Base-by-base conservation (phyloP, 2,113 vertebrate species). In the Phalacrocorax pelagicus region DNA sequence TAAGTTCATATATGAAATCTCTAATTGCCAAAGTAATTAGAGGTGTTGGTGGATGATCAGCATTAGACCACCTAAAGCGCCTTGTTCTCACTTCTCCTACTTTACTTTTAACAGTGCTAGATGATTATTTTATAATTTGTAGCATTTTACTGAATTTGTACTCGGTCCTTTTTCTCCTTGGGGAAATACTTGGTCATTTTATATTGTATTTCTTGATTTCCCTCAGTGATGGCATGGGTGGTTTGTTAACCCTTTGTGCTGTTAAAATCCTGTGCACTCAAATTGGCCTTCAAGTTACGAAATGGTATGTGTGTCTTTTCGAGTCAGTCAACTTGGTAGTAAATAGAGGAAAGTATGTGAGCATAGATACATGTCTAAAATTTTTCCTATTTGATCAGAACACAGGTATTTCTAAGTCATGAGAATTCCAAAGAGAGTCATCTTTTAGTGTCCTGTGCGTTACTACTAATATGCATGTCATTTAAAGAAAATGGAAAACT, bases 1-100 rank as follows among this genome's bases (percentile, higher is more conserved):
- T 96, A 97, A 98, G 96, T 96, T 98, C 97, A 92, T 95, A 98
- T 94, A 96, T 91, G 94, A 98, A 98, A 98, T 98, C 95, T 92
- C 97, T 97, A 98, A 98, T 97, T 98, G 91, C 94, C 82, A 88
- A 77, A 97, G 81, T 93, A 94, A 96, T 97, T 90, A 85, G 90
- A 94, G 92, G 75, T 90, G 51, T 84, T 95, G 77, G 77, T 82
- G 84, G 58, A 59, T 89, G 91, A 94, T 92, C 29, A 95, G 75
- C 95, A 86, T 88, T 91, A 93, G 95, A 83, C 71, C 92, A 84
- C 92, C 81, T 97, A 92, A 97, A 85, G 1, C 26, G 47, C 66
- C 94, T 94, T 65, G 55, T 72, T 61, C 54, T 84, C 87, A 40
- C 84, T 97, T 90, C 90, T 95, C 26, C 30, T 93, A n/a, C 93